phyloP scores from a whole-genome alignment of 2,888 invertebrate species.

The Acleris sparsana region DNA sequence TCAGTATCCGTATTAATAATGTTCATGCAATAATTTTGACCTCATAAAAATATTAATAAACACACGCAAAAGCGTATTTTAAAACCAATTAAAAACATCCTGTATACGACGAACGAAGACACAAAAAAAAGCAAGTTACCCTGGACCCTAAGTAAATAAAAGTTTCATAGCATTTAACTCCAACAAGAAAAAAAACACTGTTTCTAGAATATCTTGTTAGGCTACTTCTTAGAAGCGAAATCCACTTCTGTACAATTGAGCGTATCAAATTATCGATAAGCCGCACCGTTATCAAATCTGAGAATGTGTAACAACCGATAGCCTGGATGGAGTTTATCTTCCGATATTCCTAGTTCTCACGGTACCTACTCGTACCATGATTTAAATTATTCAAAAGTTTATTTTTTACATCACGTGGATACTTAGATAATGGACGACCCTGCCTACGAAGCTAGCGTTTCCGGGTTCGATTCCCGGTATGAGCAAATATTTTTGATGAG shows the following conservation, averaged over 20 bases:
- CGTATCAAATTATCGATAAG: constrained; percentile 11
- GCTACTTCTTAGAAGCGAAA: constrained; percentile 4
- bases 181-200: neutral
- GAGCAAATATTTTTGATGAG: too few species aligned
- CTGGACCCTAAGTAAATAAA: too few species aligned
- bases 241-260: neutral
- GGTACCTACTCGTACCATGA: neutral
- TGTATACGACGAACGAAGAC: too few species aligned
- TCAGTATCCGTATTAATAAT: too few species aligned
- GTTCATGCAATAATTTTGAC: too few species aligned
- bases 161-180: neutral
- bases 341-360: constrained; percentile 1
- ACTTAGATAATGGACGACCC: too few species aligned
- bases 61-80: too few species aligned
- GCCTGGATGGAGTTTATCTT: neutral
- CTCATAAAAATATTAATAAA: too few species aligned
- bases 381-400: neutral
- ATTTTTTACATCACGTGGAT: neutral
- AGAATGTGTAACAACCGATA: neutral
- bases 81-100: too few species aligned
- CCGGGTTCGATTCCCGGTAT: too few species aligned
- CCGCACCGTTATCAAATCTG: constrained; percentile 10
- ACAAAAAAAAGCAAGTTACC: too few species aligned
- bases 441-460: too few species aligned
- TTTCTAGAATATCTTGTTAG: neutral